phyloP scores from a whole-genome alignment of 2,888 invertebrate genomes.

The Hybos culiciformis region DNA sequence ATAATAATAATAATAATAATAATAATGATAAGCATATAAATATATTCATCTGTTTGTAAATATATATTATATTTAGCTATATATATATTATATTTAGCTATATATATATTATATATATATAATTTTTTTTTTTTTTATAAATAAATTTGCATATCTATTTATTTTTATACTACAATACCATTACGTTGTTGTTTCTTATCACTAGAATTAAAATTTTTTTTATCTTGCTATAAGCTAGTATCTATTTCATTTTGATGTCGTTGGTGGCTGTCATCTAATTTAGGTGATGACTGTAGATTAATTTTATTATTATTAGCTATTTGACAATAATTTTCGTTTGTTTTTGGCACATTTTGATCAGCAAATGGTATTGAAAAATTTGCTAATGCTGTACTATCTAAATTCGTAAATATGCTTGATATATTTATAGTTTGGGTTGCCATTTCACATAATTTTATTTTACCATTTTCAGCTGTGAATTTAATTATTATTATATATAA shows the following conservation, averaged over 20 bases:
- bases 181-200: slow-evolving; percentile 7
- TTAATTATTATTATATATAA: slow-evolving; percentile 9
- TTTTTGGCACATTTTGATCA: slow-evolving; percentile 36
- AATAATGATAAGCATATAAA: no score
- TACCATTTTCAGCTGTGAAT: slow-evolving; percentile 21
- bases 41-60: no score
- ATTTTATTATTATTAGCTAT: slow-evolving; percentile 34
- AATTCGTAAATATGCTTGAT: slow-evolving; percentile 31
- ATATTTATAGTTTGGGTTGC: slow-evolving; percentile 35
- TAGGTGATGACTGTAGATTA: slow-evolving; percentile 20
- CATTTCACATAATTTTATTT: slow-evolving; percentile 33
- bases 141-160: no score
- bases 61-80: no score
- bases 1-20: no score
- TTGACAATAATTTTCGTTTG: slow-evolving; percentile 16
- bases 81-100: no score
- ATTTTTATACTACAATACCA: slow-evolving; percentile 12
- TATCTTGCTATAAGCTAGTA: slow-evolving; percentile 33
- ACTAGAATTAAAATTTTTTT: background rate
- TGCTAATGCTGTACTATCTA: slow-evolving; percentile 21
- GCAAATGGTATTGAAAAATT: slow-evolving; percentile 29
- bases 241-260: slow-evolving; percentile 8
- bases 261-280: background rate
- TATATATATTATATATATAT: no score
- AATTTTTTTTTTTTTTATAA: no score